A percentile compares a stretch with the other conserved stretches of the same genome.
Evolutionary conservation across 2,797 vertebrate genomes (phyloP).

Genomic region (Trachurus trachurus): DNA sequence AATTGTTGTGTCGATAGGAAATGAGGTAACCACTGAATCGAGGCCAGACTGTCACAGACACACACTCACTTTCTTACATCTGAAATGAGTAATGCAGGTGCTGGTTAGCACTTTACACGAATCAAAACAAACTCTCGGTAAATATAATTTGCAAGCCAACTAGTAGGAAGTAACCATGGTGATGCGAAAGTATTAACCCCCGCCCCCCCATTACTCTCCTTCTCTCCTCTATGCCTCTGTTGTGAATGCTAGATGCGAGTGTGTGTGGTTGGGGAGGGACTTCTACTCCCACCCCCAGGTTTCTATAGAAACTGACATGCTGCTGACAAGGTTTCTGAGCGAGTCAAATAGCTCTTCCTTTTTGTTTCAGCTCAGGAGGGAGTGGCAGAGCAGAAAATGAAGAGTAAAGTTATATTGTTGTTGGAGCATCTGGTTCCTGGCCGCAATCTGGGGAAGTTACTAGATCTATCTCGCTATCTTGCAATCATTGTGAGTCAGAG

Average conservation of each 20-base stretch:
- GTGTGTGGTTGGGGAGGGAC: slow-evolving; percentile 2
- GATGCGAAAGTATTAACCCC: slow-evolving; percentile 45
- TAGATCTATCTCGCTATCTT: slow-evolving; percentile 19
- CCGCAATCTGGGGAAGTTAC: slow-evolving; percentile 53
- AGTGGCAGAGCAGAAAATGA: slow-evolving; percentile 42
- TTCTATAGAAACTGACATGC: slow-evolving; percentile 77
- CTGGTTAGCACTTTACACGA: slow-evolving; percentile 13
- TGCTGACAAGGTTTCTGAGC: slow-evolving; percentile 57
- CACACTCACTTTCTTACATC: slow-evolving; percentile 45
- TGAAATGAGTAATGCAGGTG: slow-evolving; percentile 41
- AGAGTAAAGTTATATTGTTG: slow-evolving; percentile 36
- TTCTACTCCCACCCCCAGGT: slow-evolving; percentile 51
- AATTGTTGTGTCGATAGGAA: slow-evolving; percentile 56
- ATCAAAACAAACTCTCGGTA: slow-evolving; percentile 53
- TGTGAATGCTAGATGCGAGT: neutral
- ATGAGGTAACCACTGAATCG: slow-evolving; percentile 41
- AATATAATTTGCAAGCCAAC: slow-evolving; percentile 57
- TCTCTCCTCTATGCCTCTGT: neutral
- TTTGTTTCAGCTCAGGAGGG: slow-evolving; percentile 50
- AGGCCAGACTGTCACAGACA: slow-evolving; percentile 6
- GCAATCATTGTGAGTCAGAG: slow-evolving; percentile 43
- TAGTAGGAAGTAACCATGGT: slow-evolving; percentile 72
- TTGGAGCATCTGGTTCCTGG: slow-evolving; percentile 49
- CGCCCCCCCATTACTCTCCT: neutral
- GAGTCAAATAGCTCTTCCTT: slow-evolving; percentile 44